phyloP scores from a whole-genome alignment of 2,888 invertebrate species.

The Epistrophe grossulariae region DNA sequence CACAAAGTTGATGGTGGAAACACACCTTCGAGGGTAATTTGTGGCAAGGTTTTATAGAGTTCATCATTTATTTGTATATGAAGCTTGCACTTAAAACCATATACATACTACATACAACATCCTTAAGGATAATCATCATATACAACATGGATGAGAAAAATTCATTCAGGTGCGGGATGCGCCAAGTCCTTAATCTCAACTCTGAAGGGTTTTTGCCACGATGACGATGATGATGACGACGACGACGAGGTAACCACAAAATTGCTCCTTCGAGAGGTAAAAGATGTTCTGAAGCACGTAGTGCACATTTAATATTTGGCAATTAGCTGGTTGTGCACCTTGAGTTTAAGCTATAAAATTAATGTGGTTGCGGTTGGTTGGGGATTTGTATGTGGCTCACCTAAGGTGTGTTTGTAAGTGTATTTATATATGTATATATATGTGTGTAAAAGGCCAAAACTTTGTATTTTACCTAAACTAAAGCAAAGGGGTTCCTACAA shows the following conservation, averaged over 20 bases:
- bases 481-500: not conserved
- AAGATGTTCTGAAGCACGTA: constrained; percentile 58
- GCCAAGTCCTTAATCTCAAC: constrained; percentile 20
- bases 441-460: constrained; percentile 29
- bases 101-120: constrained; percentile 8
- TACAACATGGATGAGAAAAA: constrained; percentile 18
- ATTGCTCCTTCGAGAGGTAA: constrained; percentile 45
- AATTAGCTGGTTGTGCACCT: constrained; percentile 73
- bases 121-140: constrained; percentile 50
- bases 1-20: constrained; percentile 34
- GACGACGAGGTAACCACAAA: constrained; percentile 28
- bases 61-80: constrained; percentile 55
- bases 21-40: constrained; percentile 62
- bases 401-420: constrained; percentile 15
- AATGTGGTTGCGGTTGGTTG: constrained; percentile 61
- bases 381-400: constrained; percentile 58
- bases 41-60: constrained; percentile 56
- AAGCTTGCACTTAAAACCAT: constrained; percentile 49
- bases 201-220: constrained; percentile 20
- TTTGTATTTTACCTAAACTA: constrained; percentile 20
- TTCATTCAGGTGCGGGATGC: constrained; percentile 15
- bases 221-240: not conserved
- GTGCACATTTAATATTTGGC: constrained; percentile 73
- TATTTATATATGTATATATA: not conserved
- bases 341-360: constrained; percentile 61